Percentiles rank a stretch among this genome's conserved stretches.
Conservation (phyloP, 2,888 invertebrate species). For the Agrochola macilenta region DNA sequence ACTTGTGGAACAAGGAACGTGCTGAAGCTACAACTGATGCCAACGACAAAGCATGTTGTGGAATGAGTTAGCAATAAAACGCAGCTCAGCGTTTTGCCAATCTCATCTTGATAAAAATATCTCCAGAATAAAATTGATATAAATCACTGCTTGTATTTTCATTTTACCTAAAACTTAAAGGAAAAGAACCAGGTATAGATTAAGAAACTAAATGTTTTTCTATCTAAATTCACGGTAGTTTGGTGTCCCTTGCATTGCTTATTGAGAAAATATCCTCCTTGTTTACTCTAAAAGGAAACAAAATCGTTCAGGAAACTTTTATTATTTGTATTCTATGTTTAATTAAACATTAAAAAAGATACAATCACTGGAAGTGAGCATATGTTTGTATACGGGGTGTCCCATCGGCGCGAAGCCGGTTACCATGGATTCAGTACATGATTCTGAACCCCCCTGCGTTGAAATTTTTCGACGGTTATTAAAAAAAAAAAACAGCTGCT, state of each 20-base stretch:
- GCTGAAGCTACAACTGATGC: background rate
- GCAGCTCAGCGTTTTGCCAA: background rate
- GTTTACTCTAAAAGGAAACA: slow-evolving; percentile 43
- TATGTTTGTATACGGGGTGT: background rate
- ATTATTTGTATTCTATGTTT: slow-evolving; percentile 33
- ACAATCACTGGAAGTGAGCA: background rate
- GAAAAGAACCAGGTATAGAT: too few species aligned
- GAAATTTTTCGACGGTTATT: too few species aligned
- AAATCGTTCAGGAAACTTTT: slow-evolving; percentile 32
- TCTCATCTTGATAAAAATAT: background rate
- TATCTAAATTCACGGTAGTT: background rate
- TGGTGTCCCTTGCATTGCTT: background rate
- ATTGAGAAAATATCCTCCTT: background rate
- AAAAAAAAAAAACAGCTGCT: too few species aligned
- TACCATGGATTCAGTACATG: too few species aligned
- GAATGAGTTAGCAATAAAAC: slow-evolving; percentile 9
- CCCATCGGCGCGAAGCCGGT: too few species aligned
- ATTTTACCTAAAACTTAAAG: background rate
- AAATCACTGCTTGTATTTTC: slow-evolving; percentile 1
- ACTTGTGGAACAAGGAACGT: background rate
- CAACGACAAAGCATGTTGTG: background rate
- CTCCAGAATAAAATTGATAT: background rate
- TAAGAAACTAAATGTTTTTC: background rate
- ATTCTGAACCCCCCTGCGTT: too few species aligned
- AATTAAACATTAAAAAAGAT: background rate